Percentiles rank a stretch among this genome's conserved stretches.
Conservation (phyloP, 2,113 vertebrate species). For the Odobenus rosmarus region DNA sequence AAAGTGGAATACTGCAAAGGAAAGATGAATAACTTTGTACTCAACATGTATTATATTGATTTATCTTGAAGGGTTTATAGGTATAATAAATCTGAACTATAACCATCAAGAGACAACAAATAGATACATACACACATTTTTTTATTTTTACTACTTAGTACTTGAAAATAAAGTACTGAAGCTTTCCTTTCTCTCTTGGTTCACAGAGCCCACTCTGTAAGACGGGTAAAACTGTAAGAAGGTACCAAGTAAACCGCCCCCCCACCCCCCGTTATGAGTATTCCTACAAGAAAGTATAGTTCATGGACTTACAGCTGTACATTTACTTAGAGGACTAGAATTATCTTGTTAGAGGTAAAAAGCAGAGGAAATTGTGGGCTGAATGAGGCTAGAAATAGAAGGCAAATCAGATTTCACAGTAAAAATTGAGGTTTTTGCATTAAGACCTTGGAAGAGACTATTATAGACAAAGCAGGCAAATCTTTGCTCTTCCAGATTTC, state of each 20-base stretch:
- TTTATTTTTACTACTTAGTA: conserved; percentile 2
- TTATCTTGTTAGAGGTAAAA: not conserved
- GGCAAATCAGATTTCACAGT: not conserved
- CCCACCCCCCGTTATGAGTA: not conserved
- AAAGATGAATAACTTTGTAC: not conserved
- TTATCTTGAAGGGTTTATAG: not conserved
- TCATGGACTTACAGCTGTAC: not conserved
- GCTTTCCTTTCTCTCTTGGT: not conserved
- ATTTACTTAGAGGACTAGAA: not conserved
- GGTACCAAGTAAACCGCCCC: not conserved
- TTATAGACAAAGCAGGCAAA: not conserved
- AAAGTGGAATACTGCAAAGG: not conserved
- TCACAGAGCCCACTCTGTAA: not conserved
- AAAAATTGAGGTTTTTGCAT: not conserved
- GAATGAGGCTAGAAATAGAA: not conserved
- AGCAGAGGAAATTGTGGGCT: not conserved
- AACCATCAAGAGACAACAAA: not conserved
- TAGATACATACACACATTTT: not conserved
- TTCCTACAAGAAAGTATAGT: not conserved
- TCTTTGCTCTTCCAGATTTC: not conserved
- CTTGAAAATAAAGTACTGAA: not conserved
- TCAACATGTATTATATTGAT: not conserved
- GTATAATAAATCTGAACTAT: not conserved
- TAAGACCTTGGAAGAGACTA: not conserved
- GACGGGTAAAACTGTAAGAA: not conserved